Conservation (phyloP, 2,797 vertebrate species). For the Chiroxiphia lanceolata region DNA sequence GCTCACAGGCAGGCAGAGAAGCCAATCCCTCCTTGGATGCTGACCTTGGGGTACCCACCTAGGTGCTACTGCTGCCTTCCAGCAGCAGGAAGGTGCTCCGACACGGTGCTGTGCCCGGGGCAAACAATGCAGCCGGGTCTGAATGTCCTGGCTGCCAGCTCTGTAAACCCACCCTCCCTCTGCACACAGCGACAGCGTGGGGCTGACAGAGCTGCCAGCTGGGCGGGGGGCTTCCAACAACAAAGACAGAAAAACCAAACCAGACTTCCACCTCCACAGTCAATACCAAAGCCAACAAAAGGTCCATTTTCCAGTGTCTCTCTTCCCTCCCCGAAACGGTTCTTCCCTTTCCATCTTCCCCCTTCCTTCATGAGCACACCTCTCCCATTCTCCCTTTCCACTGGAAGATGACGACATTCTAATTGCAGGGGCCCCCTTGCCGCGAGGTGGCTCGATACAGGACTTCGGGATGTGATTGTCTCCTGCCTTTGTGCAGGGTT, state of each 20-base stretch:
- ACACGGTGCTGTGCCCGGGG: accelerated
- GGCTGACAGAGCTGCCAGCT: neutral
- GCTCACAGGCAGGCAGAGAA: neutral
- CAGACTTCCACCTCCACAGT: neutral
- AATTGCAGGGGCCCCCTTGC: conserved; percentile 38
- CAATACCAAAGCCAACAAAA: conserved; percentile 33
- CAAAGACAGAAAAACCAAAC: neutral
- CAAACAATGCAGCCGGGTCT: neutral
- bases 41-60: neutral
- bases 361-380: neutral
- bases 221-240: neutral
- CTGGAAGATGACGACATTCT: conserved; percentile 51
- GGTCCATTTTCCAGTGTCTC: neutral
- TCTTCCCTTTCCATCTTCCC: conserved; percentile 20
- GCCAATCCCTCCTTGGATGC: neutral
- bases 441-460: conserved; percentile 9
- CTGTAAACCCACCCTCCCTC: neutral
- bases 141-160: neutral
- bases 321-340: neutral
- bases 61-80: neutral
- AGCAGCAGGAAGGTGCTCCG: neutral
- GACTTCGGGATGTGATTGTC: conserved; percentile 41
- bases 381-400: conserved; percentile 35
- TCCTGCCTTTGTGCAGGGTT: conserved; percentile 68
- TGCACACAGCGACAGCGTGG: neutral